Evolutionary conservation across 2,113 vertebrate species (phyloP), one percentile per base, ranked within the genome.

Genomic region (Cephalopholis sonnerati): DNA sequence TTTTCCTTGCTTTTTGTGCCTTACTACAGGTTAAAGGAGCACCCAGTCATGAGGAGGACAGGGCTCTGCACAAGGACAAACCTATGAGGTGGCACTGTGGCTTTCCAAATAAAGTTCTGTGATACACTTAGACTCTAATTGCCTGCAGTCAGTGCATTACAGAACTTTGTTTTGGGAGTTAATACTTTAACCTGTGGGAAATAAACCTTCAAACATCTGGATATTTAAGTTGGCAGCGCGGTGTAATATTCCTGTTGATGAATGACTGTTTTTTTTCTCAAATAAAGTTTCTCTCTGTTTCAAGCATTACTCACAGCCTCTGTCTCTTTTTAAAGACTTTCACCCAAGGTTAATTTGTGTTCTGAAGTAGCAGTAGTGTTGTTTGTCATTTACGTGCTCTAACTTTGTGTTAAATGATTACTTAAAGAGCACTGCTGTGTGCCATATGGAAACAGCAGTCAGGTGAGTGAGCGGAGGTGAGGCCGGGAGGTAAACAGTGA

Each of bases 71-170:
- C 90, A 88, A 88, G 82, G 91, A 93, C 87, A 91, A 91, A 89
- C 92, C 87, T 91, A 84, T 91, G 86, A 93, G 89, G 91, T 92
- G 91, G 92, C 92, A 91, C 89, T 90, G 78, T 94, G 95, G 92
- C 95, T 96, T 95, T 95, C 95, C 95, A 95, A 95, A 94, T 95
- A 95, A 96, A 96, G 95, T 96, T 96, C 96, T 96, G 95, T 96
- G 93, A 95, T 95, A 95, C 95, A 96, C 95, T 96, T 86, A 89
- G 95, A 95, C 95, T 96, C 94, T 94, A 87, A 93, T 89, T 94
- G 89, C 92, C 91, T 78, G 95, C 90, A 96, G 96, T 96, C 95
- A 96, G 95, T 96, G 96, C 95, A 96, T 96, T 96, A 96, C 95
- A 96, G 95, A 96, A 96, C 95, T 96, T 96, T 96, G 95, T 96